Percentiles rank a stretch among this genome's conserved stretches.
phyloP scores from a whole-genome alignment of 2,888 invertebrate genomes.

The Dastarcus helophoroides region DNA sequence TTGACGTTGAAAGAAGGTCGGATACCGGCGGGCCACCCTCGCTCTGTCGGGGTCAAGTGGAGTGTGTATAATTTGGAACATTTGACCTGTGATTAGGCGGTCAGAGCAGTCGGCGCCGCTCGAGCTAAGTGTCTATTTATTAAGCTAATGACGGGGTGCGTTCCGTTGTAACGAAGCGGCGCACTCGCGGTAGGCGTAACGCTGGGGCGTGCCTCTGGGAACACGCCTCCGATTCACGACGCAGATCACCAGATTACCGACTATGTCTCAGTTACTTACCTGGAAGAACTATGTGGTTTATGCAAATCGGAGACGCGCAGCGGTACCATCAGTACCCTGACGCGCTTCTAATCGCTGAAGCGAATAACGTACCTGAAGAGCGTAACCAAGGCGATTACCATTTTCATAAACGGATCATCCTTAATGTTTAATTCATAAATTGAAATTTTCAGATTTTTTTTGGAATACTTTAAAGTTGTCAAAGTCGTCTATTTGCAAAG shows the following conservation, averaged over 20 bases:
- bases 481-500: no score
- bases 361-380: no score
- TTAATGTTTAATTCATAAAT: no score
- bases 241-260: conserved; percentile 22
- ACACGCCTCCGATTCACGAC: conserved; percentile 34
- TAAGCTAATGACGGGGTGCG: conserved; percentile 36
- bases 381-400: no score
- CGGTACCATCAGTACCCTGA: no score
- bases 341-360: no score
- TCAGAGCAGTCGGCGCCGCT: conserved; percentile 27
- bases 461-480: no score
- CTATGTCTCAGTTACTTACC: conserved; percentile 12
- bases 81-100: conserved; percentile 36
- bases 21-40: conserved; percentile 27
- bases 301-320: conserved; percentile 8
- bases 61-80: conserved; percentile 32
- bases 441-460: no score
- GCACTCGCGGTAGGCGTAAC: conserved; percentile 26
- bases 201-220: conserved; percentile 25
- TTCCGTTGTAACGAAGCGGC: conserved; percentile 21
- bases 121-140: conserved; percentile 36
- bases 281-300: conserved; percentile 7
- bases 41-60: conserved; percentile 25
- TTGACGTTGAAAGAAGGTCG: conserved; percentile 1
- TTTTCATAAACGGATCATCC: no score